Evolutionary conservation across 2,888 invertebrate species (phyloP), one percentile per base, ranked within the genome.

Genomic region (Litoditis marina): DNA sequence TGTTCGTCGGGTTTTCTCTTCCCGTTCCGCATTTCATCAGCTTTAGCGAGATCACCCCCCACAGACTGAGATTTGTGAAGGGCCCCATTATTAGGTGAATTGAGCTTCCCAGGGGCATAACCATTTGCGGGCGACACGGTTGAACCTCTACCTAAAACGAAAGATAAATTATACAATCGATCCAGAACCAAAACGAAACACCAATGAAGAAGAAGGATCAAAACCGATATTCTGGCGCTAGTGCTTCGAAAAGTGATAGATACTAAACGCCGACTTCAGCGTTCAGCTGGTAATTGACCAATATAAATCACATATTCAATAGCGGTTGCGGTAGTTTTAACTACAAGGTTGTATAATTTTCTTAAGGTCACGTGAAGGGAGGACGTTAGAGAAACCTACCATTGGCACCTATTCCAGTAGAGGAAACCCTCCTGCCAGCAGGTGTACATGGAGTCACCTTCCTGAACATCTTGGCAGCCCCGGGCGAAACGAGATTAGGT

Each of bases 371-470:
- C n/a, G 36, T 31, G n/a, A n/a, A n/a, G n/a, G n/a, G n/a, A n/a
- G n/a, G n/a, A n/a, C n/a, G n/a, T n/a, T n/a, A 27, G 6, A 13
- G n/a, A 39, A 27, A 28, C 47, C 55, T n/a, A 63, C 61, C 63
- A 58, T 56, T 64, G 13, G 59, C n/a, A n/a, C n/a, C 63, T 8
- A 73, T 49, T n/a, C 73, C 75, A 8, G 75, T 73, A 8, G 68
- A 69, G 11, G 73, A 69, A 50, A 74, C 66, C 13, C 70, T 59
- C 46, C 68, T 50, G 19, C 61, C 64, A 11, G 60, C 67, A n/a
- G 76, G 76, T 8, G 77, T 78, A 22, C 71, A 69, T n/a, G 80
- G 80, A 1, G 80, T 80, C 16, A 78, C 65, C 28, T 73, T 73
- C 31, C 75, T 63, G 57, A 59, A 53, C 27, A 73, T 56, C 53